Base-by-base conservation (phyloP, 1,140 invertebrate species). In the Ceratina calcarata region DNA sequence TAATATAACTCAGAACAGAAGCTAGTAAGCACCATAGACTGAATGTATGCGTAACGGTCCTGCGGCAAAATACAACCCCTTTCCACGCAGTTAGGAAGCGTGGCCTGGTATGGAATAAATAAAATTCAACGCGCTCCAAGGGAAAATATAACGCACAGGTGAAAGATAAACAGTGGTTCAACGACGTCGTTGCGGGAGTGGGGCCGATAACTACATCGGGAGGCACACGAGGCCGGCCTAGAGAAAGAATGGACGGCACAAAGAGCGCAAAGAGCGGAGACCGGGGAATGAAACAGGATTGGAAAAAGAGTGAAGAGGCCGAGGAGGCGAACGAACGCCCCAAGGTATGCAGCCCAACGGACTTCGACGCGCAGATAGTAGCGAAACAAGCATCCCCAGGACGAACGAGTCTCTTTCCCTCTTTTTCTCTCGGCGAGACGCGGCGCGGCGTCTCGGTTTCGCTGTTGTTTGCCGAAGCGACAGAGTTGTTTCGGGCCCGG, bases 381-480 rank as follows among this genome's bases (percentile, higher is more conserved):
- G 86, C 88, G 74, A 85, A 87, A 88, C 84, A 87, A 86, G 72
- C 83, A 87, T 86, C 86, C 67, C 13, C 24, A 27, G 3, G 37
- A 7, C 22, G 18, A 6, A 20, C 57, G 37, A 24, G 73, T 87
- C 83, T 79, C 75, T 80, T 68, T 83, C 51, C 66, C 58, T 81
- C 71, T 62, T 68, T 71, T 77, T 64, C 16, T 13, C 16, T 53
- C 13, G 22, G 8, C 75, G 83, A 45, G 37, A 45, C 37, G 37
- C 15, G 37, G 8, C 75, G 83, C n/a, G 55, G 15, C 55, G n/a
- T 86, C 74, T 74, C 81, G 88, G 82, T 86, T 89, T 87, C 84
- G 83, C 74, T 81, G 83, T 87, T 90, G 87, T 92, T 91, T 91
- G 86, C 86, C 78, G 64, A 90, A 91, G 85, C 88, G 89, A 86